A percentile compares a stretch with the other conserved stretches of the same genome.
Conservation (phyloP, 2,113 vertebrate genomes). For the Astur gentilis region DNA sequence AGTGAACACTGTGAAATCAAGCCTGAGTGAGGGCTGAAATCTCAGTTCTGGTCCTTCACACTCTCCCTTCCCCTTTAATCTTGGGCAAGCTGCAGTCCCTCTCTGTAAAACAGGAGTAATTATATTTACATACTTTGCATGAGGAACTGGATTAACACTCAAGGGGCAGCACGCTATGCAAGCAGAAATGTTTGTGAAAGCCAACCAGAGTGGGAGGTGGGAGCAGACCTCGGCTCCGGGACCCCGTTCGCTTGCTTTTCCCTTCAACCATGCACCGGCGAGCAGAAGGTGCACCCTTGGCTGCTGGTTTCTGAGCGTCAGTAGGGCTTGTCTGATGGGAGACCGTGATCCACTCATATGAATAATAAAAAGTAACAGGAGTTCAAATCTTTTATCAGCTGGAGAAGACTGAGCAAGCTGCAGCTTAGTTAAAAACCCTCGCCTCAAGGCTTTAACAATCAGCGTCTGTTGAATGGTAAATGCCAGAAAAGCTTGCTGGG, state of each 20-base stretch:
- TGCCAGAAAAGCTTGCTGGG: not conserved
- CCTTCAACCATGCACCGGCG: rapidly evolving
- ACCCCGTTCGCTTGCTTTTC: rapidly evolving
- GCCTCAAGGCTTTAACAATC: not conserved
- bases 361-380: not conserved
- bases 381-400: not conserved
- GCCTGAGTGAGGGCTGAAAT: not conserved
- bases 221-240: not conserved
- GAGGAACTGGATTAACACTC: not conserved
- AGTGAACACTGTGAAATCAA: not conserved
- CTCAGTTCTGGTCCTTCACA: not conserved
- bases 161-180: not conserved
- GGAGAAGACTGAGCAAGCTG: not conserved
- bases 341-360: rapidly evolving
- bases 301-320: not conserved
- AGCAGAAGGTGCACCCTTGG: not conserved
- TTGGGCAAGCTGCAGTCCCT: not conserved
- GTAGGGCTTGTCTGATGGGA: not conserved
- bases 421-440: not conserved
- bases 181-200: not conserved
- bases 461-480: not conserved
- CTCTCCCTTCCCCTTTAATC: not conserved
- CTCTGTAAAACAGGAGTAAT: not conserved
- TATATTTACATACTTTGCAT: not conserved
- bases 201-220: rapidly evolving